Base-by-base conservation (phyloP, 2,113 vertebrate genomes). In the Agapornis roseicollis region DNA sequence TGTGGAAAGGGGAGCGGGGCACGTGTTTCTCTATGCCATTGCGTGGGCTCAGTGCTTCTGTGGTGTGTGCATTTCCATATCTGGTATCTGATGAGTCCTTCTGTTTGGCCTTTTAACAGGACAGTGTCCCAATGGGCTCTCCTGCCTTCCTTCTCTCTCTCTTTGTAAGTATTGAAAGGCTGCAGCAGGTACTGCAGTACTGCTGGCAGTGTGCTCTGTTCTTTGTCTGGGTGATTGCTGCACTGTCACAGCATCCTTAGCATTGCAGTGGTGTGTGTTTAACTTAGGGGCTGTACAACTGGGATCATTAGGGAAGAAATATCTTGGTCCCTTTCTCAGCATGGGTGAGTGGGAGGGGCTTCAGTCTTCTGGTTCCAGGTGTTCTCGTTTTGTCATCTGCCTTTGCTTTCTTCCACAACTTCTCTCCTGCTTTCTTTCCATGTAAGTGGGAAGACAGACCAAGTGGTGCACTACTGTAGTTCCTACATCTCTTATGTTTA, bases 81-180 rank as follows among this genome's bases (percentile, higher is more conserved):
- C 97, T 74, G 97, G 85, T 97, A 97, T 94, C 97, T 98, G 98
- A 98, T 98, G 95, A 97, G 97, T 98, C 95, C 95, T 97, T 98
- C 97, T 99, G 98, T 99, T 99, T 99, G 99, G 99, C 98, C 99
- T 99, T 97, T 98, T 99, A 99, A 99, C 99, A 99, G 99, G 99
- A 99, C 99, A 99, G 99, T 99, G 99, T 99, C 98, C 99, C 99
- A 98, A 99, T 99, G 99, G 99, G 99, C 98, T 99, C 99, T 99
- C 99, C 99, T 99, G 99, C 99, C 99, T 99, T 99, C 98, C 99
- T 99, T 99, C 99, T 99, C 98, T 99, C 99, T 99, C 99, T 99
- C 97, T 99, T 99, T 99, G 99, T 99, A 99, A 99, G 99, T 99
- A 99, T 99, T 99, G 98, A 98, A 98, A 98, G 96, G 97, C 95